A percentile compares a stretch with the other conserved stretches of the same genome.
These are phyloP conservation scores for Micromys minutus DNA, from an alignment of 2,113 vertebrate genomes.

Conservation along the genomic window DNA sequence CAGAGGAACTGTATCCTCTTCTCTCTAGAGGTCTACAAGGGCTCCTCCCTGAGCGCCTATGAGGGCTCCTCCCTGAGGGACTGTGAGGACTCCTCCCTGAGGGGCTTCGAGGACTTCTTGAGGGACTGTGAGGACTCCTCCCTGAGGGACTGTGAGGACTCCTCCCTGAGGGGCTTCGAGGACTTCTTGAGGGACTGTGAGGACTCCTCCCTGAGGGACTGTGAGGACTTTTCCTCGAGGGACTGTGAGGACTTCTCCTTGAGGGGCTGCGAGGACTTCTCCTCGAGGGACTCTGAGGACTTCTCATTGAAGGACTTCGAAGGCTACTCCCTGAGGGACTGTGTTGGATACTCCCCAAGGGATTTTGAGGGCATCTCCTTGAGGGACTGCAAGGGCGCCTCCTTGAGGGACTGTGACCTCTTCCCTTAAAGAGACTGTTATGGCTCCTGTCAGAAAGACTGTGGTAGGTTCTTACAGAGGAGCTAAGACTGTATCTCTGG, in stretches of 20 bases:
- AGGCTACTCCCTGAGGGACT: neutral
- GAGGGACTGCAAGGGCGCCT: neutral
- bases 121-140: neutral
- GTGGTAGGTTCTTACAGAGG: neutral
- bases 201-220: neutral
- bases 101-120: neutral
- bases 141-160: neutral
- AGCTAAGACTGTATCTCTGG: neutral
- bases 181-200: accelerated
- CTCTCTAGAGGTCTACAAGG: too few species aligned
- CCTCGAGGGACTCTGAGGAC: neutral
- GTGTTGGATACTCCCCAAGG: neutral
- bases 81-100: accelerated
- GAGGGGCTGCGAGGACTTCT: neutral
- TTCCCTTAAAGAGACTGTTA: neutral
- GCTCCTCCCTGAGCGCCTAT: neutral
- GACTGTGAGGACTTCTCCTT: accelerated
- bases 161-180: too few species aligned
- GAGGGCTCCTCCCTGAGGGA: neutral
- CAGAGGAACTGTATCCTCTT: too few species aligned
- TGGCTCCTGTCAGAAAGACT: neutral
- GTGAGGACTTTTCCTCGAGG: neutral
- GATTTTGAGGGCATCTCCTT: neutral
- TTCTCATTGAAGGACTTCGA: neutral
- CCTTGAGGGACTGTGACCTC: accelerated